A percentile compares a stretch with the other conserved stretches of the same genome.
These are phyloP conservation scores for Todiramphus chloris DNA, from an alignment of 2,113 vertebrate genomes.

Conservation along the genomic window DNA sequence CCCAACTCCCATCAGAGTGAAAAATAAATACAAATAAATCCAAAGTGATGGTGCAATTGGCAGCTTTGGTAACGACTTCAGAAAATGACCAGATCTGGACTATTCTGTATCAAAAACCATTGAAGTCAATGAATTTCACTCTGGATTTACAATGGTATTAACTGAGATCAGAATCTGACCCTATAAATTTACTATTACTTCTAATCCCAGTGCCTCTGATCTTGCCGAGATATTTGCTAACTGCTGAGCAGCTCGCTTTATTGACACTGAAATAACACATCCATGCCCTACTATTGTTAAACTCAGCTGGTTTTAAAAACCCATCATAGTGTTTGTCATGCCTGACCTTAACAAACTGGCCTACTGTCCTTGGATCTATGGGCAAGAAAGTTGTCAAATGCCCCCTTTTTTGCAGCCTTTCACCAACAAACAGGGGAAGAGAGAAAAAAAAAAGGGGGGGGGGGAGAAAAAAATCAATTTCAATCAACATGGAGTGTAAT, in stretches of 20 bases:
- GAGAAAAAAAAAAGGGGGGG: not conserved
- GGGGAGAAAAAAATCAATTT: conserved; percentile 90
- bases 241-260: conserved; percentile 56
- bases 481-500: conserved; percentile 98
- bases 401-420: conserved; percentile 67
- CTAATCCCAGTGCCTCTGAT: not conserved
- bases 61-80: not conserved
- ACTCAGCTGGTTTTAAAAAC: conserved; percentile 74
- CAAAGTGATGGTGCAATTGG: not conserved
- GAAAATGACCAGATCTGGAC: not conserved
- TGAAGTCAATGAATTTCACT: not conserved
- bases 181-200: conserved; percentile 40
- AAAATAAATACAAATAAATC: conserved; percentile 27
- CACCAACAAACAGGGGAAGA: not conserved
- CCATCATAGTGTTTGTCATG: conserved; percentile 82
- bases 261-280: conserved; percentile 69
- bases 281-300: conserved; percentile 65
- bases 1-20: not conserved
- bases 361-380: conserved; percentile 87
- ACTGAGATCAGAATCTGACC: conserved; percentile 32
- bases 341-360: conserved; percentile 75
- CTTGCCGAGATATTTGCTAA: conserved; percentile 51
- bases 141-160: conserved; percentile 39
- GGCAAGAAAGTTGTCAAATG: conserved; percentile 87
- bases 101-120: conserved; percentile 8